phyloP scores from a whole-genome alignment of 2,113 vertebrate genomes.

The Bambusicola thoracicus region DNA sequence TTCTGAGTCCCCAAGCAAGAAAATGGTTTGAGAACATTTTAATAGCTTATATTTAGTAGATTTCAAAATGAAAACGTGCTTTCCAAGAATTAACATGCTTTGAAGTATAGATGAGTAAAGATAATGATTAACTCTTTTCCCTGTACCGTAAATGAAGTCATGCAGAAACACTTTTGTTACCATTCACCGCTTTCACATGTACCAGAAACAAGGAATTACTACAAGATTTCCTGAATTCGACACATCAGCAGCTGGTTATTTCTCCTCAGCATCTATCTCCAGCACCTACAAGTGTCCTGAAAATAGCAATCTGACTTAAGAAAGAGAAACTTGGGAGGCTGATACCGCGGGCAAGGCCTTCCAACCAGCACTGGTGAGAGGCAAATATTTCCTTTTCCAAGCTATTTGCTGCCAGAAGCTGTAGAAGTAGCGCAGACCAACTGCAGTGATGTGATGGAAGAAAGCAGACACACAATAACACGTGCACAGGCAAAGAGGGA shows the following conservation, averaged over 20 bases:
- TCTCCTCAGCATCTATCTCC: neutral
- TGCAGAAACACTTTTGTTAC: neutral
- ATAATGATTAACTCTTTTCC: neutral
- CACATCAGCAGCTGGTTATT: neutral
- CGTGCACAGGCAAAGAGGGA: neutral
- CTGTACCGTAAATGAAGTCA: neutral
- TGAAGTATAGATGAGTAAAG: neutral
- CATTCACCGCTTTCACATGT: neutral
- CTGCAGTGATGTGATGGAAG: neutral
- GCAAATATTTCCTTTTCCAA: neutral
- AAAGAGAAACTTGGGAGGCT: neutral
- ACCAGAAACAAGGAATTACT: neutral
- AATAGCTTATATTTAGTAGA: neutral
- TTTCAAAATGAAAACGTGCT: neutral
- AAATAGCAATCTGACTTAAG: neutral
- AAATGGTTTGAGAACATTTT: neutral
- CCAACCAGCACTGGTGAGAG: neutral
- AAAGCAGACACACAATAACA: neutral
- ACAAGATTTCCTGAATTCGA: neutral
- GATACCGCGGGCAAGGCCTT: neutral
- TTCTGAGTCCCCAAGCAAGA: neutral
- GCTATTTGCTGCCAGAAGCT: neutral
- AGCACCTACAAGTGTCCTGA: neutral
- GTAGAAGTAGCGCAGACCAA: neutral
- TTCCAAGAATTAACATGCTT: constrained; percentile 28